Percentiles rank a stretch among this genome's conserved stretches.
Conservation (phyloP, 2,888 invertebrate genomes). For the Acanthosepion pharaonis region DNA sequence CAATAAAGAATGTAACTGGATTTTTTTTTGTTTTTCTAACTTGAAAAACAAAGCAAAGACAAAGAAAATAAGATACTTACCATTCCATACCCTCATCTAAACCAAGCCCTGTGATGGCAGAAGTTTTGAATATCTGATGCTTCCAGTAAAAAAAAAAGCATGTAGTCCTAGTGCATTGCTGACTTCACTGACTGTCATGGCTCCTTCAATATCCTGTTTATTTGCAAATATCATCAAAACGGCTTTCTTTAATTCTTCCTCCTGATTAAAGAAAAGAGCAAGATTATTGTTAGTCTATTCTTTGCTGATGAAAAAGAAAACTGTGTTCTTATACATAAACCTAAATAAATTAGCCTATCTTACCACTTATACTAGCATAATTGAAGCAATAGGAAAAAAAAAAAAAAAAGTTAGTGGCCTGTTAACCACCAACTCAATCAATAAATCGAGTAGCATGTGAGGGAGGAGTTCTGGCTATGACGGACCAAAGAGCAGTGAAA, state of each 20-base stretch:
- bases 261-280: slow-evolving; percentile 78
- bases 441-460: no score
- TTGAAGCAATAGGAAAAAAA: background rate
- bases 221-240: slow-evolving; percentile 97
- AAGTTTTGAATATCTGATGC: slow-evolving; percentile 99
- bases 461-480: no score
- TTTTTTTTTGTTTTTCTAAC: no score
- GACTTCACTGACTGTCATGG: slow-evolving; percentile 95
- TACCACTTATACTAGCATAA: no score
- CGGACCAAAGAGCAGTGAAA: no score
- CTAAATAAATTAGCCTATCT: no score
- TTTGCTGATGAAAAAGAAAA: background rate
- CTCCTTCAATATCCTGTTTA: slow-evolving; percentile 99
- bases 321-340: background rate
- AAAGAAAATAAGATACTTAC: slow-evolving; percentile 75
- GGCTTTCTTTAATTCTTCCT: slow-evolving; percentile 96
- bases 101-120: slow-evolving; percentile 97
- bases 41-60: background rate
- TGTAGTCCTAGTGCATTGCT: slow-evolving; percentile 96
- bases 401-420: background rate
- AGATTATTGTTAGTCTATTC: background rate
- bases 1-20: no score
- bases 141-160: slow-evolving; percentile 94
- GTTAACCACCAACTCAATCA: no score
- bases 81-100: slow-evolving; percentile 99